These are phyloP conservation scores for Heliconius hortense DNA, from an alignment of 2,888 invertebrate species.

Conservation along the genomic window DNA sequence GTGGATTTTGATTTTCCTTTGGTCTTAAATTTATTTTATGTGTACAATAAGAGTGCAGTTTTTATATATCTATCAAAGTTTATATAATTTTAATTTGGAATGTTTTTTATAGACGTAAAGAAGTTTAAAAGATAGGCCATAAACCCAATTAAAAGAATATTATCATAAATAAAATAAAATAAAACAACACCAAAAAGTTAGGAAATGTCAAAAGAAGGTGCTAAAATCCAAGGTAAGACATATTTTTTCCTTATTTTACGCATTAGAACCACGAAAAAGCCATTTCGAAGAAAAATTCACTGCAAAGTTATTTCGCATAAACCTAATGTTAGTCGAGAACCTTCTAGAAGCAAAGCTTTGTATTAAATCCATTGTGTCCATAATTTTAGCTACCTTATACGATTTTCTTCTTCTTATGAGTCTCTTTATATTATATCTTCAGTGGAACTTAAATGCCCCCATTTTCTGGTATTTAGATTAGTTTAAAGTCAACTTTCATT, in stretches of 20 bases:
- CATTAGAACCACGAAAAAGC: slow-evolving; percentile 14
- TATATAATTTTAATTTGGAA: not conserved
- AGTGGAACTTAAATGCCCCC: not conserved
- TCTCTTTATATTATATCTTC: not conserved
- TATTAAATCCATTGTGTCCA: not conserved
- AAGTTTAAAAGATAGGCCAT: not conserved
- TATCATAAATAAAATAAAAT: not conserved
- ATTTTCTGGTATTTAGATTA: not conserved
- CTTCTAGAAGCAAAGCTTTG: slow-evolving; percentile 26
- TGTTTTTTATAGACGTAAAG: not conserved
- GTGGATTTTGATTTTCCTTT: too few relatives aligned
- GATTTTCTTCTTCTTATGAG: slow-evolving; percentile 1
- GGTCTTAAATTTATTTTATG: too few relatives aligned
- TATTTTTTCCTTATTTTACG: not conserved
- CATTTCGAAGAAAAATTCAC: not conserved
- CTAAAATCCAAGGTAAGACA: not conserved
- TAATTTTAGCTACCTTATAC: slow-evolving; percentile 8
- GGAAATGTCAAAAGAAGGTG: not conserved
- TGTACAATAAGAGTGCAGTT: too few relatives aligned
- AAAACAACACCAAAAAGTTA: not conserved
- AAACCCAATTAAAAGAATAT: not conserved
- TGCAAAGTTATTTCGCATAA: slow-evolving; percentile 21
- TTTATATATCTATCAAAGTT: not conserved
- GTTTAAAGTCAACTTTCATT: not conserved
- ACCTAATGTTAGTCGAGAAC: slow-evolving; percentile 19